Conservation (phyloP, 2,888 invertebrate species). For the Sialis fuliginosa region DNA sequence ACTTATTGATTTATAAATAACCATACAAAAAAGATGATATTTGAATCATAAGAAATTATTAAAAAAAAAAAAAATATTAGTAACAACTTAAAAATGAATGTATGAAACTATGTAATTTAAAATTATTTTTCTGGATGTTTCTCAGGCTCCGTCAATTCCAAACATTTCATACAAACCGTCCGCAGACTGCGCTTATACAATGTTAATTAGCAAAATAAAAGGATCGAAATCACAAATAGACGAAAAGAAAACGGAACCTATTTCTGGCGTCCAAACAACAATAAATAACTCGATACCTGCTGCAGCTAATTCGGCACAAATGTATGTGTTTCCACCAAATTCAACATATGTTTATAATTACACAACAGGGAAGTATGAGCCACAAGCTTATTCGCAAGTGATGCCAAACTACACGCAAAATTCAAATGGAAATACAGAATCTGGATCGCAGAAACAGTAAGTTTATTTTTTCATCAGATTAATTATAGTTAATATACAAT, state of each 20-base stretch:
- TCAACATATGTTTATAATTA: slow-evolving; percentile 4
- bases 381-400: background rate
- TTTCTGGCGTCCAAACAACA: background rate
- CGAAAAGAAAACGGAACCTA: background rate
- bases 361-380: slow-evolving; percentile 4
- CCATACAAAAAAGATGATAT: too few species aligned
- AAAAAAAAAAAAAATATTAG: too few species aligned
- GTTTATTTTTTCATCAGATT: too few species aligned
- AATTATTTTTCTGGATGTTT: slow-evolving; percentile 2
- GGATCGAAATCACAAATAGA: slow-evolving; percentile 30
- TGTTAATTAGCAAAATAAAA: slow-evolving; percentile 72
- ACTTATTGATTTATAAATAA: too few species aligned
- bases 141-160: slow-evolving; percentile 31
- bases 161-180: slow-evolving; percentile 62
- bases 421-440: too few species aligned
- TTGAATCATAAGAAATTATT: too few species aligned
- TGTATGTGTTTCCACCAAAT: slow-evolving; percentile 2
- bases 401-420: too few species aligned
- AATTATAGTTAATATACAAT: too few species aligned
- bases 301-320: slow-evolving; percentile 3
- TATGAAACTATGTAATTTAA: too few species aligned
- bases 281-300: slow-evolving; percentile 5
- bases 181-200: slow-evolving; percentile 73
- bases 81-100: too few species aligned
- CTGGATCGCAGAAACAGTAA: too few species aligned